Base-by-base conservation (phyloP, 2,888 invertebrate genomes). In the Xestoiulus laeticollis region DNA sequence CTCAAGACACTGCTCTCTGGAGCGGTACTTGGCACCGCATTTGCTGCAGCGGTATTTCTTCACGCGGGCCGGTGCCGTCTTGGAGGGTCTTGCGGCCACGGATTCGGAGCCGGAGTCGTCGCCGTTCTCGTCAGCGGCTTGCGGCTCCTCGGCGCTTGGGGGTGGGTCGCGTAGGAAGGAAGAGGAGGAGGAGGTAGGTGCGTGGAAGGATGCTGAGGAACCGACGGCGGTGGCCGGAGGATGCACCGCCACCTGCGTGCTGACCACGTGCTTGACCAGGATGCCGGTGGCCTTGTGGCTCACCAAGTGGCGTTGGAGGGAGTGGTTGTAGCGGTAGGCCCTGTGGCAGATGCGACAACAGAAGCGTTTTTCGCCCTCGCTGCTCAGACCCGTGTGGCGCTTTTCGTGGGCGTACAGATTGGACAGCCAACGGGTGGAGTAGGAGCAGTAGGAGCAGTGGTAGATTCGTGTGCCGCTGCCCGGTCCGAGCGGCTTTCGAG, bases 371-470 rank as follows among this genome's bases (percentile, higher is more conserved):
- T 91, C 91, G 89, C 82, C 89, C 89, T 91, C 89, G 89, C 89
- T 90, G 89, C 88, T 91, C 87, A 89, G 91, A 89, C 90, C 92
- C 22, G 93, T 92, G 92, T 97, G 97, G 82, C 96, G 96, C 90
- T 96, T 95, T 92, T 98, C 98, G 93, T 98, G 98, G 87, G 97
- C 96, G 92, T 97, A 97, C 90, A 98, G 93, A 91, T 98, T 96
- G 87, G 97, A 97, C 90, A 97, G 94, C 91, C 97, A 96, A 89
- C 96, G 95, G 59, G 98, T 97, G 83, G 96, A 95, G 92, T 97
- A 98, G 88, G 96, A 95, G 92, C 98, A 98, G 91, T 96, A 95
- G 83, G 96, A 96, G 93, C 98, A 98, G 89, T 96, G 96, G 92
- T 97, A 98, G 89, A 95, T 95, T 92, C 97, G 91, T 68, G 90